Evolutionary conservation across 2,888 invertebrate species (phyloP).

Genomic region (Agrenia bidenticulata): DNA sequence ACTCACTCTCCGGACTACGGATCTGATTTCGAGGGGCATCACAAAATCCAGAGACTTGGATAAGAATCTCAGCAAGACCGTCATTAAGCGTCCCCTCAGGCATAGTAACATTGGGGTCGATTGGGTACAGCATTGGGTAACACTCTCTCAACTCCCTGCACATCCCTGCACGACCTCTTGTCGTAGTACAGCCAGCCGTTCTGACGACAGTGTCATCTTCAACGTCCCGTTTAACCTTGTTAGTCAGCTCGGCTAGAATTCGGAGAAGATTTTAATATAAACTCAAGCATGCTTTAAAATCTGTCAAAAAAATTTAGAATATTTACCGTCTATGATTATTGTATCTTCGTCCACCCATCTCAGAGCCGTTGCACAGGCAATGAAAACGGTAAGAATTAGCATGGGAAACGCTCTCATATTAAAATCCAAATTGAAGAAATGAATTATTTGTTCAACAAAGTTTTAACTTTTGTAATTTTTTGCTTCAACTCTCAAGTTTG

Average conservation of each 20-base stretch:
- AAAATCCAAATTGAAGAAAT: no score
- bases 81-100: conserved; percentile 27
- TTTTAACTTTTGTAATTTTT: no score
- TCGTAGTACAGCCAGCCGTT: conserved; percentile 28
- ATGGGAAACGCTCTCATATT: no score
- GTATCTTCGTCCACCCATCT: conserved; percentile 27
- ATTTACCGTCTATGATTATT: conserved; percentile 24
- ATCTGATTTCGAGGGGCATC: neutral
- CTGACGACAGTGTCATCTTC: conserved; percentile 23
- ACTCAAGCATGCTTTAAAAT: no score
- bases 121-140: conserved; percentile 44
- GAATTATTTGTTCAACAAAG: no score
- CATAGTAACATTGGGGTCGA: conserved; percentile 16
- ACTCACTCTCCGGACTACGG: no score
- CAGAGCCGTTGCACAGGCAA: neutral
- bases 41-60: conserved; percentile 34
- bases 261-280: neutral
- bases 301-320: neutral
- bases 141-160: conserved; percentile 47
- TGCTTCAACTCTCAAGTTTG: no score
- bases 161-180: conserved; percentile 33
- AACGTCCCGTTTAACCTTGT: no score
- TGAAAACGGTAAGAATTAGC: no score
- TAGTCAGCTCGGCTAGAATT: no score
- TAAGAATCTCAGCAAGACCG: conserved; percentile 35